A percentile compares a stretch with the other conserved stretches of the same genome.
These are phyloP conservation scores for Parauchenoglanis punctatus DNA, from an alignment of 2,797 vertebrate species.

Conservation along the genomic window DNA sequence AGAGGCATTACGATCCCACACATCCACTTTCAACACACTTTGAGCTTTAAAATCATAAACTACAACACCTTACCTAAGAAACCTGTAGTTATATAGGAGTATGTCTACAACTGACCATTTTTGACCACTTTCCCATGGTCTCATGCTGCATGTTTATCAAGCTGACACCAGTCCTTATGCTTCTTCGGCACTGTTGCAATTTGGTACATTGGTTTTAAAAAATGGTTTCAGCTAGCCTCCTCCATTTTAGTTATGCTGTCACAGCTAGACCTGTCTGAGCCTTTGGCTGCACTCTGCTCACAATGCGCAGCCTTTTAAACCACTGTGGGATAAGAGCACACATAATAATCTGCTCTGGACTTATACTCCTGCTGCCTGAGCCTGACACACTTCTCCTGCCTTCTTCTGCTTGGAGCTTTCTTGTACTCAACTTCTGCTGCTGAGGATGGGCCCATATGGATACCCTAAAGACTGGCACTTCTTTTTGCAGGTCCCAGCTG, in stretches of 20 bases:
- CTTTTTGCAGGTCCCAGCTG: too few species aligned
- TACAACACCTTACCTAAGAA: neutral
- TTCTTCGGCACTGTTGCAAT: neutral
- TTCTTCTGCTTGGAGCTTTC: constrained; percentile 15
- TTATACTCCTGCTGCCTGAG: neutral
- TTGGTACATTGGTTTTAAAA: neutral
- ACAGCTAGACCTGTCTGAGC: neutral
- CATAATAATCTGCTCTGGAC: neutral
- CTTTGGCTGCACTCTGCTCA: neutral
- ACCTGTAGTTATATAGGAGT: neutral
- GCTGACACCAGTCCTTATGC: too few species aligned
- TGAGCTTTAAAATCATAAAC: neutral
- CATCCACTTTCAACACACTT: neutral
- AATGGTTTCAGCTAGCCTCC: neutral
- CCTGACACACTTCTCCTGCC: neutral
- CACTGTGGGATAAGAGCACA: neutral
- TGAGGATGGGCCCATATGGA: neutral
- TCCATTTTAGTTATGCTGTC: neutral
- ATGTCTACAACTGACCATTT: neutral
- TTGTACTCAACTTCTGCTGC: neutral
- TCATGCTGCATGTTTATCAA: neutral
- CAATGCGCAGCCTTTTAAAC: neutral
- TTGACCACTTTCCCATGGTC: too few species aligned
- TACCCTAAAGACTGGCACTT: neutral
- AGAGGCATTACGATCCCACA: neutral